These are phyloP conservation scores for Marmota flaviventris DNA, from an alignment of 2,113 vertebrate genomes.

Conservation along the genomic window DNA sequence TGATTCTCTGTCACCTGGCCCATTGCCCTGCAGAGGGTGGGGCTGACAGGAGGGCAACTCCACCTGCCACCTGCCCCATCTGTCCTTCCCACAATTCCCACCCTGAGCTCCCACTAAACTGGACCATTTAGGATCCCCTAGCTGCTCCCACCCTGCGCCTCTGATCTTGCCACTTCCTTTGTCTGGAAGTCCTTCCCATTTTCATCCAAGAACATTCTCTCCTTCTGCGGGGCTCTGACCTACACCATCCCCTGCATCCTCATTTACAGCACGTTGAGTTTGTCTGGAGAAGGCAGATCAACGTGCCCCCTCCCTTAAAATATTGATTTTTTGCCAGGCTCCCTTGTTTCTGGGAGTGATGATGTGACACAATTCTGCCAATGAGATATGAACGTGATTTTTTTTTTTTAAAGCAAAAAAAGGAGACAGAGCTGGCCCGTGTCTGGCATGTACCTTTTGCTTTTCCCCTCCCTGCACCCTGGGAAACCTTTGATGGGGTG, in stretches of 20 bases:
- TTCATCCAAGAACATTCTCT: accelerated
- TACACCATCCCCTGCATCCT: background rate
- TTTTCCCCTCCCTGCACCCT: background rate
- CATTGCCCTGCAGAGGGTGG: background rate
- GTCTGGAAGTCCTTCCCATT: background rate
- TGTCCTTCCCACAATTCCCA: background rate
- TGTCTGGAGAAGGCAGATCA: background rate
- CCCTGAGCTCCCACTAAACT: background rate
- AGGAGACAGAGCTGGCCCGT: background rate
- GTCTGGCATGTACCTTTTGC: background rate
- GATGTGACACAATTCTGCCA: background rate
- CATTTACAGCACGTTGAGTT: background rate
- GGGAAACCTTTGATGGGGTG: background rate
- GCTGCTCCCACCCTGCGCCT: background rate
- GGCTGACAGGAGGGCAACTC: background rate
- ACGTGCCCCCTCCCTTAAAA: background rate
- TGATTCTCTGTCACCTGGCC: background rate
- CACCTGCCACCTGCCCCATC: background rate
- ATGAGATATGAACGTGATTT: background rate
- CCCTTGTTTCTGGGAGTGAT: background rate
- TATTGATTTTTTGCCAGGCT: background rate
- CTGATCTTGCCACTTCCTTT: background rate
- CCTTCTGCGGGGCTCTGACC: background rate
- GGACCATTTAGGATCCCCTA: background rate
- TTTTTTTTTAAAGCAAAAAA: background rate